phyloP scores from a whole-genome alignment of 1,140 invertebrate species.

The Papilio aristodemus region DNA sequence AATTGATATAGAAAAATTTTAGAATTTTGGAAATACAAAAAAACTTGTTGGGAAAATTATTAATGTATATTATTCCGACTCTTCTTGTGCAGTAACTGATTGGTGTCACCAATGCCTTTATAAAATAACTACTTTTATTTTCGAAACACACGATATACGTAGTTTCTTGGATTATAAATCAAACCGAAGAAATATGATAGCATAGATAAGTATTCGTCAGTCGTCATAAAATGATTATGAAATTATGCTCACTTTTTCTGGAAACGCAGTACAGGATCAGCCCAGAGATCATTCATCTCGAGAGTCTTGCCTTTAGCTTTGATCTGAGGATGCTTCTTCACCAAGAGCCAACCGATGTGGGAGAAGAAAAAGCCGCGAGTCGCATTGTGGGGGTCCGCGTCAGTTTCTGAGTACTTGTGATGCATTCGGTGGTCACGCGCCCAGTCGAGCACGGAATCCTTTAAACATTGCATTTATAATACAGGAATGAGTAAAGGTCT shows the following conservation, averaged over 20 bases:
- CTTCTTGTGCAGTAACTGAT: too few species aligned
- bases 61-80: too few species aligned
- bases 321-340: conserved; percentile 89
- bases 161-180: too few species aligned
- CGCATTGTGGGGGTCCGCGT: conserved; percentile 91
- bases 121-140: too few species aligned
- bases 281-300: conserved; percentile 87
- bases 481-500: too few species aligned
- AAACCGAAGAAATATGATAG: too few species aligned
- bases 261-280: conserved; percentile 87
- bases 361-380: conserved; percentile 92
- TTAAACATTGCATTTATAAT: conserved; percentile 10
- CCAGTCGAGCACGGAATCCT: conserved; percentile 79
- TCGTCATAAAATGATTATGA: conserved; percentile 2
- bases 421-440: conserved; percentile 89
- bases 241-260: conserved; percentile 83
- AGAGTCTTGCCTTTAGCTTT: conserved; percentile 84
- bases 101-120: too few species aligned
- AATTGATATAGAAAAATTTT: background rate
- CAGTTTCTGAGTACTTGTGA: conserved; percentile 90
- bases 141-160: too few species aligned
- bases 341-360: conserved; percentile 91
- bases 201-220: too few species aligned
- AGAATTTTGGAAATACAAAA: too few species aligned
- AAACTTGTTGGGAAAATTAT: too few species aligned